Percentiles rank a stretch among this genome's conserved stretches.
Evolutionary conservation across 2,888 invertebrate genomes (phyloP).

Genomic region (Clusia tigrina): DNA sequence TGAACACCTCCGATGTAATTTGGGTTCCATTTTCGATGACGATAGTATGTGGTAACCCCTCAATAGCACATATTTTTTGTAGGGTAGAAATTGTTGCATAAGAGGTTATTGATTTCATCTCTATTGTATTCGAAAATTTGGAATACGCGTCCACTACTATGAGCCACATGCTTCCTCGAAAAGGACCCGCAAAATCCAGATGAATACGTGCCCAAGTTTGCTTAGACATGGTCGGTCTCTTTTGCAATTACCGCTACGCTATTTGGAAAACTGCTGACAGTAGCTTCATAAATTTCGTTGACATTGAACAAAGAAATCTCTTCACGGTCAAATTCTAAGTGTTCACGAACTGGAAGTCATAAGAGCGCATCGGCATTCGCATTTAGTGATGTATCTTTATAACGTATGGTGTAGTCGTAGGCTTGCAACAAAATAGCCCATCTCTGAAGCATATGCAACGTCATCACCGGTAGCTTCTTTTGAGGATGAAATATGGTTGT

Average conservation of each 20-base stretch:
- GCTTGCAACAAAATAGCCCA: constrained; percentile 27
- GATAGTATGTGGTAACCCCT: constrained; percentile 35
- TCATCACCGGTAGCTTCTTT: constrained; percentile 31
- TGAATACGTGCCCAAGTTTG: constrained; percentile 18
- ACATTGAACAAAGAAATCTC: too few relatives aligned
- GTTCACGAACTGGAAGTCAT: too few relatives aligned
- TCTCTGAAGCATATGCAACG: constrained; percentile 28
- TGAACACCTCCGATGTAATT: constrained; percentile 35
- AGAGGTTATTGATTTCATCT: constrained; percentile 17
- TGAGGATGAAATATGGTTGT: too few relatives aligned
- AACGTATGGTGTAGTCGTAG: constrained; percentile 22
- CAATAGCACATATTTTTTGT: constrained; percentile 37
- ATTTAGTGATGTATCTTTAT: too few relatives aligned
- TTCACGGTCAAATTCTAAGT: too few relatives aligned
- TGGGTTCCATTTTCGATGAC: constrained; percentile 41
- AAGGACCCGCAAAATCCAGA: constrained; percentile 21
- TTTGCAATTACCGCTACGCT: too few relatives aligned
- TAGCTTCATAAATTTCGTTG: too few relatives aligned
- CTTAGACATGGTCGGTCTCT: too few relatives aligned
- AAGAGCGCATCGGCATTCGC: too few relatives aligned
- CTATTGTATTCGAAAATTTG: constrained; percentile 17
- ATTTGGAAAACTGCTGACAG: too few relatives aligned
- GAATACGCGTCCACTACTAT: constrained; percentile 25
- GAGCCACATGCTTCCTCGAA: constrained; percentile 25
- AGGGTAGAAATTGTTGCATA: constrained; percentile 28